Evolutionary conservation across 2,888 invertebrate species (phyloP), one percentile per base, ranked within the genome.

Genomic region (Sinhomidia bicolor): DNA sequence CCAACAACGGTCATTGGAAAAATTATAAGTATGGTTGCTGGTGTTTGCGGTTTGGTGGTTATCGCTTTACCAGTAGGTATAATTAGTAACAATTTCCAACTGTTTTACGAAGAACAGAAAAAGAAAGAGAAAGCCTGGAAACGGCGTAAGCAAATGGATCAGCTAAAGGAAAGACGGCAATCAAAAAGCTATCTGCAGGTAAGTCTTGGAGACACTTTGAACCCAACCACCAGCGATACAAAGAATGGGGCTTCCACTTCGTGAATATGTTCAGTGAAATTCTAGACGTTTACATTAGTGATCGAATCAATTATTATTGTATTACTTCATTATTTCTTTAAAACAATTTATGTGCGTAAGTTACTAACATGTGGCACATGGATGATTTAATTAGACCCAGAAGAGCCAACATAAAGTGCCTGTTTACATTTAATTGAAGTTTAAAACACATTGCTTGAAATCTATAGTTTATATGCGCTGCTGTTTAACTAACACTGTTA

Each of bases 51-150:
- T 12, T 60, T 90, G 9, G 86, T 90, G 5, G 90, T 90, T 1
- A 90, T 90, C 47, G 90, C 90, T 0, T 60, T 90, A 1, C 90
- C 90, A 2, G 88, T 90, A 29, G 88, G 88, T 44, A 90, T 90
- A 14, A 88, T 90, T 20, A 86, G 85, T 47, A 90, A 90, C 54
- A 90, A 89, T 47, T 90, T 90, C 60, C 84, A 85, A 12, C 23
- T 80, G 6, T 90, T 90, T 23, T 90, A 90, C 54, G 90, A 90
- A 68, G 89, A 90, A 76, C 90, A 90, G 51, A 90, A 89, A 47
- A 71, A 80, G 65, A 90, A 89, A 51, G 90, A 90, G 41, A 90
- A 90, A 26, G 88, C 90, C 4, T 14, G 89, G n/a, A 90, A 90
- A 44, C 29, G 89, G 36, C 85, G 85, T 41, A 89, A 90, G 62